phyloP scores from a whole-genome alignment of 2,113 vertebrate species.

The Jacana jacana region DNA sequence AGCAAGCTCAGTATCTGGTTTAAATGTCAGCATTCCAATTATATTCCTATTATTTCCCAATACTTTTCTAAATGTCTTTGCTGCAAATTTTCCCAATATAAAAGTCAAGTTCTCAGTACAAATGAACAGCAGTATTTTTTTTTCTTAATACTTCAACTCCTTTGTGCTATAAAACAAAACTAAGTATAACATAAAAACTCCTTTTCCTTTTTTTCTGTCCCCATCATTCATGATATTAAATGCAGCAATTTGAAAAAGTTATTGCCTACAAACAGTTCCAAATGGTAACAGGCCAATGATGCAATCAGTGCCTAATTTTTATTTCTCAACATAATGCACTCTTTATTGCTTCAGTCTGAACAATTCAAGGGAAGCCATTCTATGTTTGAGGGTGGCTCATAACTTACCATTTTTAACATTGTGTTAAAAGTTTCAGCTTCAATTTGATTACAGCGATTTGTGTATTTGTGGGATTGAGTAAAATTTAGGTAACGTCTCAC shows the following conservation, averaged over 20 bases:
- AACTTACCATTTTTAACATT: neutral
- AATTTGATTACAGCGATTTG: neutral
- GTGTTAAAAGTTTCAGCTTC: neutral
- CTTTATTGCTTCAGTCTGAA: neutral
- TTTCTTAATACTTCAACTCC: neutral
- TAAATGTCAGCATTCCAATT: conserved; percentile 27
- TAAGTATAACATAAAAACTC: neutral
- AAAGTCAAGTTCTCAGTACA: neutral
- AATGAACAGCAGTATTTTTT: neutral
- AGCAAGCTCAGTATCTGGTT: neutral
- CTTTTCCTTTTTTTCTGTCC: neutral
- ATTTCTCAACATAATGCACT: neutral
- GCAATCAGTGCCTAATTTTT: neutral
- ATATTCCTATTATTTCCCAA: neutral
- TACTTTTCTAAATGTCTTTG: conserved; percentile 6
- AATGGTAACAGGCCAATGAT: neutral
- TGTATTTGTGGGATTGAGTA: neutral
- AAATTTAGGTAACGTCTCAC: neutral
- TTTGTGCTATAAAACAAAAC: neutral
- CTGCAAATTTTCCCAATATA: neutral
- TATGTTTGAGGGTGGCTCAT: neutral
- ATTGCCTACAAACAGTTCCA: neutral
- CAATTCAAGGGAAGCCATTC: neutral
- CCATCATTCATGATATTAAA: neutral
- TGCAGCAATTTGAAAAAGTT: neutral